Evolutionary conservation across 2,888 invertebrate genomes (phyloP), one percentile per base, ranked within the genome.

Genomic region (Trachelus stipa): DNA sequence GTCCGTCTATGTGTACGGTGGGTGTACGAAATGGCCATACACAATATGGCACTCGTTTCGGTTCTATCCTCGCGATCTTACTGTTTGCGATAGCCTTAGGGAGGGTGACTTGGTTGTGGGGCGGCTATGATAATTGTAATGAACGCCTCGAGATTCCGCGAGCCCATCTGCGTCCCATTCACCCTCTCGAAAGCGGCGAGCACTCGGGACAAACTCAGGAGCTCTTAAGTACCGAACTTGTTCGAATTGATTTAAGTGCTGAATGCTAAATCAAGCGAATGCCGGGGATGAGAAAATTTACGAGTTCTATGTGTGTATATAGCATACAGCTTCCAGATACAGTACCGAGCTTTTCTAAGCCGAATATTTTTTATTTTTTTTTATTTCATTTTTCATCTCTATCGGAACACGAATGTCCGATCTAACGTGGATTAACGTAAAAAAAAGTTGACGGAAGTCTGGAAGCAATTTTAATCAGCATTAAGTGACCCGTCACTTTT

Each of bases 241-340:
- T 90, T 88, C 89, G 90, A 91, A 91, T 91, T 91, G 91, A 91
- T 91, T 91, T 91, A 91, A 91, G 89, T 89, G 90, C 90, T 90
- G 91, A 91, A 91, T 91, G 90, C 90, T 91, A 91, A 91, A 91
- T 91, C 91, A 91, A 90, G 73, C 75, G 76, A 76, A 68, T 56
- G 56, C 56, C 9, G 68, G 68, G 81, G 77, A 81, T 83, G 77
- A 80, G 82, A 79, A 86, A 87, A 90, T 90, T 90, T 90, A 90
- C 88, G 87, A 86, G 84, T 83, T 56, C 56, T 56, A 23, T 56
- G 15, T 35, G 35, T 35, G 3, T 56, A 56, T 56, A 56, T 56
- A 9, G 40, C 9, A 2, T 56, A 23, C 40, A 23, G 56, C 56
- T 23, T 23, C 40, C 2, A 9, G 88, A 88, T 81, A 84, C 77